Evolutionary conservation across 2,888 invertebrate species (phyloP), one percentile per base, ranked within the genome.

Genomic region (Lycaena phlaeas): DNA sequence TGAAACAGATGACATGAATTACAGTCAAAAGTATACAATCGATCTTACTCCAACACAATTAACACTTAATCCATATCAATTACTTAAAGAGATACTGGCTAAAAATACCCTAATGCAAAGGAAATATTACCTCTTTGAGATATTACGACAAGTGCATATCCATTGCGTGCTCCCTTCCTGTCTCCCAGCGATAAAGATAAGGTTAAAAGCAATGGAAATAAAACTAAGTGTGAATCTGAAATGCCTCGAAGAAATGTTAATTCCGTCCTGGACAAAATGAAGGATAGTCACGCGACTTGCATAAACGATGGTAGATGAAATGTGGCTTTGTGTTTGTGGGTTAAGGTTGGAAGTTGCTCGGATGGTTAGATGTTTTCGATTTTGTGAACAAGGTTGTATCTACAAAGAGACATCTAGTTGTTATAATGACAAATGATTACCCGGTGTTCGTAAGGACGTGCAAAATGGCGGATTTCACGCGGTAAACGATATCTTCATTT

Each of bases 51-150:
- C 22, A 22, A 22, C 7, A 4, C 5, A 22, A 22, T 22, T 7
- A 22, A 22, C 22, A 7, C 48, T 45, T 57, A 64, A 69, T 69
- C 62, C 61, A 61, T 61, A 63, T 66, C 69, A 73, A 73, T 74
- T 69, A 71, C 60, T 62, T 53, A 61, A 52, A 58, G 40, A 68
- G 72, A 73, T 75, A 73, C 61, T 57, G 53, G 46, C 53, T 52
- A 63, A 66, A 65, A 67, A 65, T 68, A 39, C 51, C 41, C 45
- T 54, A 55, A 59, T 56, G 50, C 51, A 54, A 53, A 47, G 47
- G 45, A 51, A 52, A 53, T 52, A 48, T 50, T 51, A 51, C 40
- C 46, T 9, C 43, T 45, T 37, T 37, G 41, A 40, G 44, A 43
- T 22, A 14, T 30, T 30, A 15, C 14, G 14, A 39, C 15, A 25